These are phyloP conservation scores for Centroberyx gerrardi DNA, from an alignment of 2,797 vertebrate genomes.

Conservation along the genomic window DNA sequence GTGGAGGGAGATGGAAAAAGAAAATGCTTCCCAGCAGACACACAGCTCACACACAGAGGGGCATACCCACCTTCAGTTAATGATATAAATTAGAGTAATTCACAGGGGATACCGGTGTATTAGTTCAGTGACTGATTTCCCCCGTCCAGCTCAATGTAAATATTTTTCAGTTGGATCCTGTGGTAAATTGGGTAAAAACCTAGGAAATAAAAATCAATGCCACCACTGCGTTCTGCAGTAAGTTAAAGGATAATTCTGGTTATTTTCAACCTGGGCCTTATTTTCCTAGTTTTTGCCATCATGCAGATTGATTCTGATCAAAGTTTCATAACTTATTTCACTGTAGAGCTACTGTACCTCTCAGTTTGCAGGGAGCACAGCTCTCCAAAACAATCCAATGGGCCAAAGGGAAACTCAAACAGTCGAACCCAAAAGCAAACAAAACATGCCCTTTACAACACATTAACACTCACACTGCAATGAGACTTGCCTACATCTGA, in stretches of 20 bases:
- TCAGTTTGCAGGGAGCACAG: not conserved
- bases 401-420: no score
- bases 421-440: no score
- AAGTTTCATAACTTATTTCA: conserved; percentile 45
- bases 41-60: conserved; percentile 75
- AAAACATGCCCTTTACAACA: no score
- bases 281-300: no score
- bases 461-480: no score
- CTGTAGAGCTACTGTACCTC: conserved; percentile 20
- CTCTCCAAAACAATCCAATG: not conserved
- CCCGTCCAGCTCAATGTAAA: conserved; percentile 69
- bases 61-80: conserved; percentile 77
- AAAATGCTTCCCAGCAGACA: conserved; percentile 79
- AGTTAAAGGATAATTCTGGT: no score
- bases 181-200: conserved; percentile 34
- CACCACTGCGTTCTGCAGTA: conserved; percentile 20
- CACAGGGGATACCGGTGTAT: conserved; percentile 72
- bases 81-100: conserved; percentile 79
- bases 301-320: no score
- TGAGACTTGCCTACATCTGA: no score
- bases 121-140: conserved; percentile 66
- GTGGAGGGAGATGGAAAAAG: conserved; percentile 81
- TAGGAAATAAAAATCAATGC: conserved; percentile 43
- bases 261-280: no score
- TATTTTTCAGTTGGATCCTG: conserved; percentile 65